Conservation (phyloP, 1,140 invertebrate species). For the Notospermus geniculatus region DNA sequence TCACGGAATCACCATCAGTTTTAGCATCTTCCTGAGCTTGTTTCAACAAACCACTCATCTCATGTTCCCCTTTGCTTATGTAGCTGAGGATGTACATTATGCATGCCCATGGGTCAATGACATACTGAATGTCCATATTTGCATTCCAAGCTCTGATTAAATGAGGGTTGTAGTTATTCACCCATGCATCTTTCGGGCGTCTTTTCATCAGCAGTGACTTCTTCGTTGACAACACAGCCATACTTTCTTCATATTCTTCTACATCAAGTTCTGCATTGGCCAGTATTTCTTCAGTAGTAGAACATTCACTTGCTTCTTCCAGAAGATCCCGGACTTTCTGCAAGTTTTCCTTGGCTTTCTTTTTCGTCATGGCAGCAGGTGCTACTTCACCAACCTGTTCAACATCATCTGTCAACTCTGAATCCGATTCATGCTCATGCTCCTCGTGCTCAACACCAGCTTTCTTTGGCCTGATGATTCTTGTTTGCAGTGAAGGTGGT, state of each 20-base stretch:
- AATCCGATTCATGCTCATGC: too few relatives aligned
- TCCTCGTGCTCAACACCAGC: too few relatives aligned
- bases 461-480: too few relatives aligned
- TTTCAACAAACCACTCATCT: conserved; percentile 13
- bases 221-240: background rate
- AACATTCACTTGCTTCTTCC: too few relatives aligned
- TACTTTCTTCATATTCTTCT: too few relatives aligned
- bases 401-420: too few relatives aligned
- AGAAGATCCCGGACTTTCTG: background rate
- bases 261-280: too few relatives aligned
- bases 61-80: conserved; percentile 20
- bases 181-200: conserved; percentile 10
- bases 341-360: too few relatives aligned
- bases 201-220: conserved; percentile 12
- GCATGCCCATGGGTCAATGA: conserved; percentile 20
- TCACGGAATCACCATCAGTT: conserved; percentile 11
- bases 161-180: conserved; percentile 16
- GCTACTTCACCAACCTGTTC: too few relatives aligned
- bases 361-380: too few relatives aligned
- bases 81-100: conserved; percentile 18
- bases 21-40: conserved; percentile 12
- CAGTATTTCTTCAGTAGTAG: too few relatives aligned
- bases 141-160: conserved; percentile 18
- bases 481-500: background rate
- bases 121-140: conserved; percentile 24